Base-by-base conservation (phyloP, 2,888 invertebrate genomes). In the Ceriagrion tenellum region DNA sequence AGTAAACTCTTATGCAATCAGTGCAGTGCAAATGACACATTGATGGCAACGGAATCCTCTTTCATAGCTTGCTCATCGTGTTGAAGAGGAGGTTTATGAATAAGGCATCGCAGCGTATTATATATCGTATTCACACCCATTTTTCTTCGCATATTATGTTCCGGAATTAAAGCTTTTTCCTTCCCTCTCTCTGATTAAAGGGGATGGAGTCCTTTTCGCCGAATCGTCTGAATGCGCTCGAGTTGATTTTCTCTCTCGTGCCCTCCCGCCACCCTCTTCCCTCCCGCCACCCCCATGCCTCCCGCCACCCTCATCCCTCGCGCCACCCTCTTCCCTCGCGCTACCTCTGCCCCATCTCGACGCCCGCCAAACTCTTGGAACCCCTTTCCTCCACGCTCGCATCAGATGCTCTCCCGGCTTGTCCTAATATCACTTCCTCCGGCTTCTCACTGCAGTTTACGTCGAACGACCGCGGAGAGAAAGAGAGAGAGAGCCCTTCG, bases 171-270 rank as follows among this genome's bases (percentile, higher is more conserved):
- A 69, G 69, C 63, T 56, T 90, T 91, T 47, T 69, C 69, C 13
- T n/a, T 69, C 59, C 59, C 47, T 12, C 20, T 59, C 59, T 59
- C 69, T 16, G n/a, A 93, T 93, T 69, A 93, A 93, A 93, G 93
- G 93, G 74, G 93, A 74, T 81, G n/a, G 69, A 47, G 47, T 26
- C 55, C 93, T 69, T 47, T 88, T 20, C 56, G 63, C 69, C 69
- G n/a, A 4, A 0, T 20, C 26, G 74, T 69, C n/a, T 26, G 69
- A 6, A 59, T 16, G 26, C 69, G 69, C 69, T 69, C 26, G 35
- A 40, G 63, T n/a, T 59, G 91, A 91, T 59, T 91, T 23, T 26
- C 90, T 55, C 23, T 23, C 69, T 47, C 13, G 26, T 16, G 47
- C 8, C 10, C 89, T 13, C 20, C 26, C 8, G 23, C 47, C 26